phyloP scores from a whole-genome alignment of 1,140 invertebrate genomes.

The Calephelis nemesis region DNA sequence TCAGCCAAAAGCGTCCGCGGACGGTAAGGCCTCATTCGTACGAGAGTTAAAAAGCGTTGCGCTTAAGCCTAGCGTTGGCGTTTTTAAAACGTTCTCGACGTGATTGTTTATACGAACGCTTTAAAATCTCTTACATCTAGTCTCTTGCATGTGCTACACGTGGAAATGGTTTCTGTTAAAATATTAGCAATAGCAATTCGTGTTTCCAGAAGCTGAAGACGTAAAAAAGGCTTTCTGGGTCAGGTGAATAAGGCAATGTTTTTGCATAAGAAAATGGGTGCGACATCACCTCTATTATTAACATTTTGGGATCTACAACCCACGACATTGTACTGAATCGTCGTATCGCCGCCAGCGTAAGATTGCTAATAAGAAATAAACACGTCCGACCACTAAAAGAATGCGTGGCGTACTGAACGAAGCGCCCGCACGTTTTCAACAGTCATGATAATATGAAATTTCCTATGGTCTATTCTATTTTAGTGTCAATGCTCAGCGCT shows the following conservation, averaged over 20 bases:
- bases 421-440: no score
- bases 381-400: no score
- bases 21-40: neutral
- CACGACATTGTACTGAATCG: no score
- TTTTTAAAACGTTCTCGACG: neutral
- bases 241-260: no score
- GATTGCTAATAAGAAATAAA: no score
- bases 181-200: neutral
- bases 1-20: no score
- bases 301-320: neutral
- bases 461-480: no score
- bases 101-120: constrained; percentile 1
- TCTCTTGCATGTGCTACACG: neutral
- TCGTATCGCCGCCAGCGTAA: no score
- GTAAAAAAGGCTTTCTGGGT: neutral
- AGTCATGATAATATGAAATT: no score
- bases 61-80: neutral
- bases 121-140: neutral
- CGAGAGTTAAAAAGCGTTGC: neutral
- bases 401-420: no score
- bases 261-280: no score
- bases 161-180: neutral
- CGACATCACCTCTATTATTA: neutral
- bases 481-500: no score
- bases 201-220: neutral